A percentile compares a stretch with the other conserved stretches of the same genome.
These are phyloP conservation scores for Sorex araneus DNA, from an alignment of 2,113 vertebrate species.

Conservation along the genomic window DNA sequence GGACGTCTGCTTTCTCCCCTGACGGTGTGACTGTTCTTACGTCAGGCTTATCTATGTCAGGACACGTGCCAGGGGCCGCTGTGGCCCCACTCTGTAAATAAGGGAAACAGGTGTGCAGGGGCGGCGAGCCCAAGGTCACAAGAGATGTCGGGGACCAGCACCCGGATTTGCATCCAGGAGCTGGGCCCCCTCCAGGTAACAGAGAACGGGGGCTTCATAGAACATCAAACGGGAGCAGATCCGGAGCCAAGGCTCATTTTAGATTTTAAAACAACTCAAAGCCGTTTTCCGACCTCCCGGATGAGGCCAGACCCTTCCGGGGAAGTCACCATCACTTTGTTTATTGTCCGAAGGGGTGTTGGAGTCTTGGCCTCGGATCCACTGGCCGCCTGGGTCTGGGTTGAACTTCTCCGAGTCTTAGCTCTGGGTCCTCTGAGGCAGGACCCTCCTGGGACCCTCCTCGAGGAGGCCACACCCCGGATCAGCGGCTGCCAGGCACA, in stretches of 20 bases:
- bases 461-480: too few relatives aligned
- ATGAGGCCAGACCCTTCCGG: conserved; percentile 24
- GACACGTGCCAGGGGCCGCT: neutral
- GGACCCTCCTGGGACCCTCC: too few relatives aligned
- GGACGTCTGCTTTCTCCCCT: conserved; percentile 1
- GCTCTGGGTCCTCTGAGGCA: neutral
- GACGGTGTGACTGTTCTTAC: neutral
- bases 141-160: neutral
- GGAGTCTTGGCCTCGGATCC: neutral
- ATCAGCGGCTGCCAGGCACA: too few relatives aligned
- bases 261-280: too few relatives aligned
- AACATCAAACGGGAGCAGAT: neutral
- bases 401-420: conserved; percentile 15
- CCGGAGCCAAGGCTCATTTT: neutral
- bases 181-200: neutral
- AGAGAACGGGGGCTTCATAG: neutral
- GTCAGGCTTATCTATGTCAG: neutral
- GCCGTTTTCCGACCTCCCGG: neutral
- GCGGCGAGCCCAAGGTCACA: neutral
- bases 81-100: neutral
- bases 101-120: neutral
- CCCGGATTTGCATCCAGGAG: neutral
- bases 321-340: neutral
- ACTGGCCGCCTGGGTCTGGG: neutral
- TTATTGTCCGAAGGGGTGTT: neutral